phyloP scores from a whole-genome alignment of 2,797 vertebrate species.

The Enteromius trimaculatus region DNA sequence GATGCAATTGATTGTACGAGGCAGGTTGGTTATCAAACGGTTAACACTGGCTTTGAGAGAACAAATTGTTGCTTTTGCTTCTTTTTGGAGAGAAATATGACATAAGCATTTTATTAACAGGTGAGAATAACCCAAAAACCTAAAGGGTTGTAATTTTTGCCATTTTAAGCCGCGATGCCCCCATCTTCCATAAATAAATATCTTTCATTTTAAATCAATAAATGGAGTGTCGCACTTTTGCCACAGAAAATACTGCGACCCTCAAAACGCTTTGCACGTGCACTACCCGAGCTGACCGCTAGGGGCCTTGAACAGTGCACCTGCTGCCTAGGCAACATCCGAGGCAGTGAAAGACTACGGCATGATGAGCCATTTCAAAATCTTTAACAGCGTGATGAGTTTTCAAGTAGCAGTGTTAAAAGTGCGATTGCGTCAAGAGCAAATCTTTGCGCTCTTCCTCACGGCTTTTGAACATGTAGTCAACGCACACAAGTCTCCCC shows the following conservation, averaged over 20 bases:
- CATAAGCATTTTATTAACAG: not conserved
- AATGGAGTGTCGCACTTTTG: not conserved
- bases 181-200: not conserved
- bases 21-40: not conserved
- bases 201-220: not conserved
- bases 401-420: not conserved
- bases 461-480: not conserved
- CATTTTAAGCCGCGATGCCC: not conserved
- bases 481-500: constrained; percentile 50
- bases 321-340: constrained; percentile 35
- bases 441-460: not conserved
- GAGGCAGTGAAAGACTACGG: constrained; percentile 1
- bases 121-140: not conserved
- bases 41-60: not conserved
- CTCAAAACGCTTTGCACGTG: not conserved
- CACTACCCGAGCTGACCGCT: constrained; percentile 20
- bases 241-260: not conserved
- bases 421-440: not conserved
- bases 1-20: not conserved
- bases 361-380: constrained; percentile 37
- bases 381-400: not conserved
- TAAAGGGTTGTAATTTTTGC: not conserved
- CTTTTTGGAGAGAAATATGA: not conserved
- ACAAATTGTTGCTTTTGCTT: not conserved
- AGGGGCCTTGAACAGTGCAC: constrained; percentile 23